Conservation (phyloP, 2,888 invertebrate species). For the Metalampra italica region DNA sequence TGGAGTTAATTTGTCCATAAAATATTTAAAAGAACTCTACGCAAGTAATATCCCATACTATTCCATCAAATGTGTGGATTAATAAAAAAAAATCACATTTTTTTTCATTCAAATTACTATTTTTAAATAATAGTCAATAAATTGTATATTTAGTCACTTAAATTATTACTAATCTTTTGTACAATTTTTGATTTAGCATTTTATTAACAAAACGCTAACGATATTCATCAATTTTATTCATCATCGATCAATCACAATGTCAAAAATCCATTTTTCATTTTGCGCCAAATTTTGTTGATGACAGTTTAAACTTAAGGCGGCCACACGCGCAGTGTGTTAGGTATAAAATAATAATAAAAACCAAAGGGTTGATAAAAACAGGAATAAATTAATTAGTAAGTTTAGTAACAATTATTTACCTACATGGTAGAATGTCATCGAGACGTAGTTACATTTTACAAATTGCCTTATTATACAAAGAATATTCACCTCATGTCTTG, state of each 20-base stretch:
- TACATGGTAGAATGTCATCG: constrained; percentile 44
- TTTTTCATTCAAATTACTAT: too few relatives aligned
- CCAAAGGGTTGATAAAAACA: constrained; percentile 20
- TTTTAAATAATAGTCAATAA: too few relatives aligned
- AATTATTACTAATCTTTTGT: neutral
- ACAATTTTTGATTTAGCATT: neutral
- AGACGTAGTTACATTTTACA: constrained; percentile 41
- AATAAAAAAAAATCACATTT: too few relatives aligned
- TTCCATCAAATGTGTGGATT: too few relatives aligned
- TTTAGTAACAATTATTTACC: constrained; percentile 35
- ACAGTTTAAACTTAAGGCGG: constrained; percentile 30
- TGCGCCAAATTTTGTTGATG: constrained; percentile 29
- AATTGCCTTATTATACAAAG: constrained; percentile 50
- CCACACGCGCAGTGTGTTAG: constrained; percentile 31
- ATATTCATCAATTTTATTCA: too few relatives aligned
- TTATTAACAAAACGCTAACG: constrained; percentile 5
- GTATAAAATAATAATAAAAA: neutral
- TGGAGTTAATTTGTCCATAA: too few relatives aligned
- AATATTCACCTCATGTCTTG: constrained; percentile 38
- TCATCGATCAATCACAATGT: constrained; percentile 28
- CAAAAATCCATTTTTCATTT: constrained; percentile 33
- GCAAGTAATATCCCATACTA: too few relatives aligned
- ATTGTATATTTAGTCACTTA: neutral
- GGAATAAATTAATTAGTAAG: constrained; percentile 33
- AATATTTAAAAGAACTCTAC: too few relatives aligned